Base-by-base conservation (phyloP, 2,888 invertebrate species). In the Leistus spinibarbis region DNA sequence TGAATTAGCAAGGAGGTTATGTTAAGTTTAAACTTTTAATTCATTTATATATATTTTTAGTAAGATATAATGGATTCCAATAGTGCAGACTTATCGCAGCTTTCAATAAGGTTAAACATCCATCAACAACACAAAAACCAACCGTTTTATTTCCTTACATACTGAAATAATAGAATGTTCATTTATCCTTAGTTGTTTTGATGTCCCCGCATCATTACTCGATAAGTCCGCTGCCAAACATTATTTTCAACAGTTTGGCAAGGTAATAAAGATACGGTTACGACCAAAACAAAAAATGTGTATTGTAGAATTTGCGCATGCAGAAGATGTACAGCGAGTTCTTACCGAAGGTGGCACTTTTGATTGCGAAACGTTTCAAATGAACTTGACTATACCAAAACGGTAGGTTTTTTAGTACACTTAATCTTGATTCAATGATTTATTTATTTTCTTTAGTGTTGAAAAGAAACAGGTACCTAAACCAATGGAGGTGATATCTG, bases 181-280 rank as follows among this genome's bases (percentile, higher is more conserved):
- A 40, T 4, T 2, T 13, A 40, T 40, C 13, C 13, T 40, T 40
- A 91, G 91, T 54, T 93, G 93, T 81, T 85, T 87, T 40, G 88
- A 90, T 81, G 91, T 93, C 63, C 93, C 93, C 0, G 89, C 90
- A 27, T 84, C 87, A 7, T 86, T 93, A 71, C 87, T 91, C 69
- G 90, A 91, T 78, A 89, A 88, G 81, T 82, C 86, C 67, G 82
- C 89, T 0, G 91, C 92, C 0, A 90, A 90, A 79, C 87, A 89
- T 74, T 91, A 93, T 82, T 93, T 93, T 77, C 87, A 89, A 19
- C 89, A 91, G 81, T 95, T 91, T 86, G 95, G 95, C 0, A 88
- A 87, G 56, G 89, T 94, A 1, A 88, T 88, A 13, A 89, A 90
- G 77, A 89, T 95, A 67, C 88, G 89, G 54, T 85, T 93, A 69